Conservation (phyloP, 2,888 invertebrate species). For the Griposia aprilina region DNA sequence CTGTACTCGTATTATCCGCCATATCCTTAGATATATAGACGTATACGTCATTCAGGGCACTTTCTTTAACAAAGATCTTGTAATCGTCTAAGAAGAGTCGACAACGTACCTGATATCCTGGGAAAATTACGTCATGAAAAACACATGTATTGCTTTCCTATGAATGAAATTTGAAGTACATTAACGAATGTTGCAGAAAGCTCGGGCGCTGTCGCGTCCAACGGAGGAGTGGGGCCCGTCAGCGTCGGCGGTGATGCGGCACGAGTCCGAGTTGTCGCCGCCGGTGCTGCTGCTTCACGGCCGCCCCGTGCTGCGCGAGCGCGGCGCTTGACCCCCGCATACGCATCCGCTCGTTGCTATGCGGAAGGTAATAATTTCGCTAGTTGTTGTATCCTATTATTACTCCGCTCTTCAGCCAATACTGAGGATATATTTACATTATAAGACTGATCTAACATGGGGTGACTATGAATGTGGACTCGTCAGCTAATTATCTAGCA, state of each 20-base stretch:
- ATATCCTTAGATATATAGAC: neutral
- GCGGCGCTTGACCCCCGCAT: conserved; percentile 88
- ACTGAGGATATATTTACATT: neutral
- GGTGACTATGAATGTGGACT: neutral
- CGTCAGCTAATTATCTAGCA: neutral
- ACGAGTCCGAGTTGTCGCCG: conserved; percentile 85
- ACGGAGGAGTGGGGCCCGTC: conserved; percentile 94
- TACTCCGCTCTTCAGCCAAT: neutral
- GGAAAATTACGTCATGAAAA: too few species aligned
- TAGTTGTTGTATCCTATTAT: neutral
- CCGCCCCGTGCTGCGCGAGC: conserved; percentile 90
- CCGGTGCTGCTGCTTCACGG: conserved; percentile 89
- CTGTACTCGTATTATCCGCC: neutral
- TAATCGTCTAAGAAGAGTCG: too few species aligned
- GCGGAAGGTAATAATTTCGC: conserved; percentile 79
- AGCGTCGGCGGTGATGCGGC: conserved; percentile 92
- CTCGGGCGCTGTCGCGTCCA: conserved; percentile 92
- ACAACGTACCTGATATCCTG: too few species aligned
- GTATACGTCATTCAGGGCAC: too few species aligned
- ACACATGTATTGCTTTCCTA: neutral
- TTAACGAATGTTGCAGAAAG: conserved; percentile 84
- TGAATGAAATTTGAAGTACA: conserved; percentile 9
- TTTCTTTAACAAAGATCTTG: too few species aligned
- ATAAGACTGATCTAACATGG: neutral
- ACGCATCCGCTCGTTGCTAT: conserved; percentile 85